phyloP scores from a whole-genome alignment of 2,797 vertebrate genomes.

The Etheostoma nigrum region DNA sequence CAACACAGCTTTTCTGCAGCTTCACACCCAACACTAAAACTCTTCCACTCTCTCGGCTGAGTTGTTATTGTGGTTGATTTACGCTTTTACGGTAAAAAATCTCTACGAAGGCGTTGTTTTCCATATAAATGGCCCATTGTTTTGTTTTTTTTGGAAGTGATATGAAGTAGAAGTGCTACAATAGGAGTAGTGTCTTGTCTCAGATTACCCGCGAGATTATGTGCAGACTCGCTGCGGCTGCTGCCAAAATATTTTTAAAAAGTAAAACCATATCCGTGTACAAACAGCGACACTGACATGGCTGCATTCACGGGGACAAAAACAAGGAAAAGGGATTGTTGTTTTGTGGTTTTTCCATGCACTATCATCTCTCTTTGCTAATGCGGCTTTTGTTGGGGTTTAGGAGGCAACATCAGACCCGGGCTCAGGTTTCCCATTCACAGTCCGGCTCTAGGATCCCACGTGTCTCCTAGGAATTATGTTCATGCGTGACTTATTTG shows the following conservation, averaged over 20 bases:
- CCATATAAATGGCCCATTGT: conserved; percentile 18
- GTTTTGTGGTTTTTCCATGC: conserved; percentile 34
- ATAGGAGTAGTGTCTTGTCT: conserved; percentile 69
- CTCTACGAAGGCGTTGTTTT: conserved; percentile 37
- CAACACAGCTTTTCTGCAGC: conserved; percentile 49
- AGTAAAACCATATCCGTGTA: conserved; percentile 32
- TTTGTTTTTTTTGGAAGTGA: conserved; percentile 32
- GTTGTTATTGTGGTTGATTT: conserved; percentile 26
- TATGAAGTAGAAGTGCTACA: conserved; percentile 42
- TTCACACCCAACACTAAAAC: conserved; percentile 7
- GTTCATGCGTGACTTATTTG: conserved; percentile 1
- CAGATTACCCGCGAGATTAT: conserved; percentile 77
- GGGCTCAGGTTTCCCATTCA: conserved; percentile 65
- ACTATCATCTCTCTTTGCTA: conserved; percentile 48
- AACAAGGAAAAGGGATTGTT: conserved; percentile 39
- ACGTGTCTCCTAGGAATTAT: conserved; percentile 9
- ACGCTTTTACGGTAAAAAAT: conserved; percentile 21
- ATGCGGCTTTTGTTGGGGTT: conserved; percentile 61
- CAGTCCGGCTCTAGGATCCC: conserved; percentile 18
- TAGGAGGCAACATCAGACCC: conserved; percentile 49
- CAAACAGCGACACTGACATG: conserved; percentile 27
- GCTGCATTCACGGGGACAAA: conserved; percentile 51
- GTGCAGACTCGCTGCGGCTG: conserved; percentile 31
- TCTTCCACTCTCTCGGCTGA: conserved; percentile 6
- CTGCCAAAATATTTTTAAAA: conserved; percentile 51